Percentiles rank a stretch among this genome's conserved stretches.
Conservation (phyloP, 2,113 vertebrate species). For the Petrocephalus zakoni region DNA sequence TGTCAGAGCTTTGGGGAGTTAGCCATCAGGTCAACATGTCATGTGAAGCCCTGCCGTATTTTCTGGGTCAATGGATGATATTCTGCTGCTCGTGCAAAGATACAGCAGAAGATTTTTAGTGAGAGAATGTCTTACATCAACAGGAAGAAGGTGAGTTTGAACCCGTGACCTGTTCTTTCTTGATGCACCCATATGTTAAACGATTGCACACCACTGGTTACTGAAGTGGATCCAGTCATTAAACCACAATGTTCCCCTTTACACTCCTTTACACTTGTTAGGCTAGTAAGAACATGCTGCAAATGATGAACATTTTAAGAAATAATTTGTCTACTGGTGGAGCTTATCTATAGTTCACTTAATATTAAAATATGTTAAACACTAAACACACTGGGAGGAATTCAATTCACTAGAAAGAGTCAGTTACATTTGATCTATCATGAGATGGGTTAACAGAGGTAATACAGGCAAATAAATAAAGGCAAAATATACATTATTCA, state of each 20-base stretch:
- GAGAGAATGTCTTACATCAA: constrained; percentile 41
- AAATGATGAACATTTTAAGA: background rate
- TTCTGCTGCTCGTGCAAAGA: constrained; percentile 37
- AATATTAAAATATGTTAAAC: background rate
- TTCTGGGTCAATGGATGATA: constrained; percentile 39
- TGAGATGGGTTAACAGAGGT: background rate
- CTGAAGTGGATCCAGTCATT: background rate
- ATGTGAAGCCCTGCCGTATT: constrained; percentile 46
- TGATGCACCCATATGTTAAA: background rate
- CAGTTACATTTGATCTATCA: background rate
- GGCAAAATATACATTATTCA: background rate
- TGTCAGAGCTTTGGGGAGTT: constrained; percentile 20
- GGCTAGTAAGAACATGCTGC: background rate
- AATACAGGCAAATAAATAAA: background rate
- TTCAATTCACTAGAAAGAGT: background rate
- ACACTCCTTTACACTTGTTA: background rate
- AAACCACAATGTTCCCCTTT: background rate
- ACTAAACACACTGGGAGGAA: background rate
- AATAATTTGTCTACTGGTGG: background rate
- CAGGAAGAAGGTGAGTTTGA: constrained; percentile 38
- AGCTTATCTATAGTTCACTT: background rate
- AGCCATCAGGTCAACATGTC: constrained; percentile 20
- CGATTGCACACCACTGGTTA: background rate
- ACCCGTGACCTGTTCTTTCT: constrained; percentile 26
- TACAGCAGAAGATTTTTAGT: constrained; percentile 27